These are phyloP conservation scores for Volucella zonaria DNA, from an alignment of 2,888 invertebrate species.

Conservation along the genomic window DNA sequence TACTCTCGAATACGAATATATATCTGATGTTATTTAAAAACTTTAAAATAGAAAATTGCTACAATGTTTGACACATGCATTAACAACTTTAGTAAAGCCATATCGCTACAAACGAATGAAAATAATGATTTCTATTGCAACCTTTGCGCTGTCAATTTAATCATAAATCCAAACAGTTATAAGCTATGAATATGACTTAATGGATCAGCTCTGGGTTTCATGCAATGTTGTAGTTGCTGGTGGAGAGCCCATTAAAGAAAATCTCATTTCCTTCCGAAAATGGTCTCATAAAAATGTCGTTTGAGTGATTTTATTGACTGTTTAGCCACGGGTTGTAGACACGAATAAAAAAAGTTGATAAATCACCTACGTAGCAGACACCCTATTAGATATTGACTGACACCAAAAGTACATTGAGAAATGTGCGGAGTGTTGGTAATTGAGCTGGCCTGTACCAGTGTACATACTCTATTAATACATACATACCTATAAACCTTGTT, in stretches of 20 bases:
- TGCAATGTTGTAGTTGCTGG: not conserved
- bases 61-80: constrained; percentile 51
- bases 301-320: constrained; percentile 59
- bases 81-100: constrained; percentile 40
- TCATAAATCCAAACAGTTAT: constrained; percentile 46
- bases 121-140: constrained; percentile 20
- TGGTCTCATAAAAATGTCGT: constrained; percentile 58
- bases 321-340: constrained; percentile 41
- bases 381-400: constrained; percentile 35
- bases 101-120: constrained; percentile 12
- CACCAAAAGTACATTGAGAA: constrained; percentile 49
- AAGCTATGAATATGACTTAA: constrained; percentile 48
- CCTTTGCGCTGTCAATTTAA: constrained; percentile 23
- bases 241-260: constrained; percentile 47
- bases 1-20: too few species aligned
- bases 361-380: constrained; percentile 10
- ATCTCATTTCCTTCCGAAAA: constrained; percentile 56
- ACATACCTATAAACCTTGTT: too few species aligned
- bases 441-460: constrained; percentile 17
- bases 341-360: not conserved
- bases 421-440: constrained; percentile 7
- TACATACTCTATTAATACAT: not conserved
- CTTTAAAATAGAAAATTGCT: not conserved
- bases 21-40: too few species aligned
- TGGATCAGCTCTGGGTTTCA: constrained; percentile 4